Conservation (phyloP, 2,888 invertebrate species). For the Tortricodes alternella region DNA sequence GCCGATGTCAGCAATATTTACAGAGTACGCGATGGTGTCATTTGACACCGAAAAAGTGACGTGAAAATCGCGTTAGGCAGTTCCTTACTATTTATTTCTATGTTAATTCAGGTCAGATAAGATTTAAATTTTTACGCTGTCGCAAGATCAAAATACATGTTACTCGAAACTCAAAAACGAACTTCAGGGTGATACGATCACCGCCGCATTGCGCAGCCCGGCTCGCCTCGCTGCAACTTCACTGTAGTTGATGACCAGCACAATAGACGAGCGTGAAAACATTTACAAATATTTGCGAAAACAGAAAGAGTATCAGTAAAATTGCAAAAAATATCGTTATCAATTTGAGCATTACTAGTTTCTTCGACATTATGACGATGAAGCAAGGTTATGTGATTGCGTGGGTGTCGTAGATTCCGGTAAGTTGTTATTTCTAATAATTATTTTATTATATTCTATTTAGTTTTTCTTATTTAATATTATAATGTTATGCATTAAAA, state of each 20-base stretch:
- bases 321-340: constrained; percentile 1
- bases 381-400: not conserved
- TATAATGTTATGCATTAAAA: no score
- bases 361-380: no score
- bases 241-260: constrained; percentile 41
- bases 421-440: not conserved
- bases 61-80: no score
- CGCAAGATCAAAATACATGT: no score
- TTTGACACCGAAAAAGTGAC: no score
- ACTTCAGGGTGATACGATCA: constrained; percentile 52
- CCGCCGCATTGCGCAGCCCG: constrained; percentile 63
- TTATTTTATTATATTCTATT: constrained; percentile 1
- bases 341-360: no score
- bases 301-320: constrained; percentile 32
- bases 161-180: constrained; percentile 24
- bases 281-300: constrained; percentile 41
- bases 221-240: constrained; percentile 43
- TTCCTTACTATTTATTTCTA: no score
- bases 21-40: no score
- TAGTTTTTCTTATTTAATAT: no score
- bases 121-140: no score
- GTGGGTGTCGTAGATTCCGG: not conserved
- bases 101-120: no score
- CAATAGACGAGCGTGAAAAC: constrained; percentile 36
- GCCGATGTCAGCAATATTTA: no score